These are phyloP conservation scores for Novumbra hubbsi DNA, from an alignment of 2,797 vertebrate genomes.

Conservation along the genomic window DNA sequence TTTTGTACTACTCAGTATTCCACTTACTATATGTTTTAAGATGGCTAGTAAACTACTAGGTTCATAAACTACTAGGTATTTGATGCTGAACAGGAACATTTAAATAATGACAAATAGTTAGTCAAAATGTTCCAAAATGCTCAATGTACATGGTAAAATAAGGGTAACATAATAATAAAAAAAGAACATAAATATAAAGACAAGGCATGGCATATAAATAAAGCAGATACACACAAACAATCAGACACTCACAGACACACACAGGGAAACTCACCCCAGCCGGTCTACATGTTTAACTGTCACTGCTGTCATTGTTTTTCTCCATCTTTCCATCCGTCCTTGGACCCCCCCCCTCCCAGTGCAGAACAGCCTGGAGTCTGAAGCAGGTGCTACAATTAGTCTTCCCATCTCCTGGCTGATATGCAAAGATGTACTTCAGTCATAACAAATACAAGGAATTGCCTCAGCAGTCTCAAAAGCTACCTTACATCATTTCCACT, in stretches of 20 bases:
- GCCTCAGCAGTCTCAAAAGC: conserved; percentile 1
- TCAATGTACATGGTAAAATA: too few relatives aligned
- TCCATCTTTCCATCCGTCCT: conserved; percentile 37
- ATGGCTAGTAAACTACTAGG: too few relatives aligned
- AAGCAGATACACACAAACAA: background rate
- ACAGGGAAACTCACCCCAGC: conserved; percentile 11
- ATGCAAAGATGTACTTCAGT: conserved; percentile 21
- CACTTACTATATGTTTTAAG: too few relatives aligned
- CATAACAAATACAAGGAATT: conserved; percentile 30
- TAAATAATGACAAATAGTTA: too few relatives aligned
- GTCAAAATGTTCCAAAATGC: too few relatives aligned
- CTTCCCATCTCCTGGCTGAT: conserved; percentile 18
- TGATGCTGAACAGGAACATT: too few relatives aligned
- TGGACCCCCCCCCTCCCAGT: conserved; percentile 9
- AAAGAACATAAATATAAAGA: too few relatives aligned
- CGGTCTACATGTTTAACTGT: conserved; percentile 23
- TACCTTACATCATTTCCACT: background rate
- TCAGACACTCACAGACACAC: background rate
- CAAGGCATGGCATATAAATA: background rate
- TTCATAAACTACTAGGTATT: too few relatives aligned
- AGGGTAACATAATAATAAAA: too few relatives aligned
- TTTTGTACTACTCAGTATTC: too few relatives aligned
- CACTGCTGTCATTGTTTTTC: conserved; percentile 40
- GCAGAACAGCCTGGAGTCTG: conserved; percentile 1
- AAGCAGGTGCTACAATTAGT: conserved; percentile 43